phyloP scores from a whole-genome alignment of 2,888 invertebrate species.

The Aporophyla nigra region DNA sequence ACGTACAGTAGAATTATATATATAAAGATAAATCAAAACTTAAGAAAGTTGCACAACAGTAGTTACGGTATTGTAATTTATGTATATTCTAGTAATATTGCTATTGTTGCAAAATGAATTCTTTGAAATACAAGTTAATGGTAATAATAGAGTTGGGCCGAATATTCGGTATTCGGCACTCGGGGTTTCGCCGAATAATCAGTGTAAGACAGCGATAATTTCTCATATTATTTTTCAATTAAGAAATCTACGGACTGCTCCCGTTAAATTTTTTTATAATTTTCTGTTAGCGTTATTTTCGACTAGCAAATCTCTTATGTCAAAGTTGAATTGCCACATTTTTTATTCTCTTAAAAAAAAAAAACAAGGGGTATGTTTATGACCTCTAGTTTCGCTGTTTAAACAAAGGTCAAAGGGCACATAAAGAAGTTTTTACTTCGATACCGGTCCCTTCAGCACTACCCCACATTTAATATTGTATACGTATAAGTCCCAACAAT shows the following conservation, averaged over 20 bases:
- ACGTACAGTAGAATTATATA: no score
- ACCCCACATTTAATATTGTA: not conserved
- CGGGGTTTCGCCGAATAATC: not conserved
- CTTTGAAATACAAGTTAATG: slow-evolving; percentile 35
- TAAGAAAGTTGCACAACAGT: slow-evolving; percentile 32
- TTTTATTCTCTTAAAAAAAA: no score
- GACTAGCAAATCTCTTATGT: not conserved
- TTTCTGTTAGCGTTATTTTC: not conserved
- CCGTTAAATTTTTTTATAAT: no score
- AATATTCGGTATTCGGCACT: slow-evolving; percentile 15
- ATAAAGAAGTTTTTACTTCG: not conserved
- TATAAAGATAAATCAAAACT: slow-evolving; percentile 16
- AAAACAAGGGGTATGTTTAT: not conserved
- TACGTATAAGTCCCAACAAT: not conserved
- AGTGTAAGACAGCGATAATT: not conserved
- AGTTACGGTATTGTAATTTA: slow-evolving; percentile 43
- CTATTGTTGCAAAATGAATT: slow-evolving; percentile 49
- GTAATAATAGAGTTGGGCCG: slow-evolving; percentile 18
- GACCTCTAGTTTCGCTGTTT: not conserved
- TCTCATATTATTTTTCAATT: not conserved
- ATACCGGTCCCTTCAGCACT: not conserved
- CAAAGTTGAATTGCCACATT: not conserved
- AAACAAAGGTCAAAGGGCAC: not conserved
- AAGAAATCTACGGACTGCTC: not conserved
- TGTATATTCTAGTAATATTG: slow-evolving; percentile 34